phyloP scores from a whole-genome alignment of 2,888 invertebrate species.

The Orthonevra nobilis region DNA sequence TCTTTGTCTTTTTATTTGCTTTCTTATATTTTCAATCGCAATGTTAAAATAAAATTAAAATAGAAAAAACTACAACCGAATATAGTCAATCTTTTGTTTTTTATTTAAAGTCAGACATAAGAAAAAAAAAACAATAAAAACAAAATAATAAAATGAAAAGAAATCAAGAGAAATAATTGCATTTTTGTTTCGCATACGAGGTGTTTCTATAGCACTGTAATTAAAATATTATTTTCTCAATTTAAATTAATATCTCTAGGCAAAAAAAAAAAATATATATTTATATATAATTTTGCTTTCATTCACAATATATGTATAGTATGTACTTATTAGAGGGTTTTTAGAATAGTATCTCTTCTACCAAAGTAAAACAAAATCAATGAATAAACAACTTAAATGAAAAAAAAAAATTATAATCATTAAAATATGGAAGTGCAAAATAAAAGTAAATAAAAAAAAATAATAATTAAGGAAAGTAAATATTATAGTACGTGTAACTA shows the following conservation, averaged over 20 bases:
- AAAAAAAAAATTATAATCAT: conserved; percentile 39
- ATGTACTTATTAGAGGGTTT: conserved; percentile 64
- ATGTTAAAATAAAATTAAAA: conserved; percentile 1
- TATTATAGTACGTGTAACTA: conserved; percentile 38
- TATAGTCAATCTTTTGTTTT: not conserved
- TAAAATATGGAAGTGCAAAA: conserved; percentile 58
- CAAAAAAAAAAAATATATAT: not conserved
- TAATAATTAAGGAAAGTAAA: conserved; percentile 34
- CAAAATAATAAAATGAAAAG: not conserved
- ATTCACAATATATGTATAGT: conserved; percentile 58
- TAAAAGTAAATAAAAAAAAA: conserved; percentile 55
- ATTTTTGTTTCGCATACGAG: not conserved
- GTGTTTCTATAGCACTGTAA: conserved; percentile 20
- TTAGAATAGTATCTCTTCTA: conserved; percentile 47
- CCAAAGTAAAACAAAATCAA: conserved; percentile 41
- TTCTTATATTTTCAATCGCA: conserved; percentile 8
- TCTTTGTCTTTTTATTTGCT: conserved; percentile 3
- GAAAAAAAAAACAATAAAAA: conserved; percentile 7
- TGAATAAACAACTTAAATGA: conserved; percentile 39
- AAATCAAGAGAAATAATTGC: not conserved
- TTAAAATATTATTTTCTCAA: too few species aligned
- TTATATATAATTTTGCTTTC: conserved; percentile 57
- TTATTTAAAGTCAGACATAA: not conserved
- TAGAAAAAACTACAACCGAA: conserved; percentile 22
- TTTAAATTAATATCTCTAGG: too few species aligned